Conservation (phyloP, 2,113 vertebrate species). For the Apus apus region DNA sequence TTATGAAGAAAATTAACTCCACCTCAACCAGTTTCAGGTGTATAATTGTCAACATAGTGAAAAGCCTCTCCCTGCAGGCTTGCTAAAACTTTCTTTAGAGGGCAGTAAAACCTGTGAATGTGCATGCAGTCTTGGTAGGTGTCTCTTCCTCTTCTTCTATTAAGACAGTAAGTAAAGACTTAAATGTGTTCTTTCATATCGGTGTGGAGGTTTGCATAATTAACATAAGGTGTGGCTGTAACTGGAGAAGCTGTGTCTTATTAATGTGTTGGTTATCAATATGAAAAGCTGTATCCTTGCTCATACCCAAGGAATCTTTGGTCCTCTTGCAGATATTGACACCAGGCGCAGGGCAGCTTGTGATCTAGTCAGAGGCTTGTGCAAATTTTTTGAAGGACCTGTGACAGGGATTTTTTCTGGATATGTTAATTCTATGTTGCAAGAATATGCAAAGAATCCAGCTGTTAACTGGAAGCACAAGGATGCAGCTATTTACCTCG, state of each 20-base stretch:
- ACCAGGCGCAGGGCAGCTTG: constrained; percentile 96
- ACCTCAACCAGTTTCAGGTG: background rate
- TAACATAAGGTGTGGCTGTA: background rate
- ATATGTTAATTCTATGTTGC: constrained; percentile 96
- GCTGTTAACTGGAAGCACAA: constrained; percentile 97
- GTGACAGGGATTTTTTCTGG: constrained; percentile 98
- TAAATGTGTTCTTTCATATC: background rate
- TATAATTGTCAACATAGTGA: background rate
- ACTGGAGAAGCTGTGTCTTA: background rate
- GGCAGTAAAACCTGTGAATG: background rate
- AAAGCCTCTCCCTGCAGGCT: background rate
- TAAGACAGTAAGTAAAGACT: background rate
- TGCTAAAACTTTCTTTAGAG: background rate
- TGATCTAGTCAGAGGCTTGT: constrained; percentile 94
- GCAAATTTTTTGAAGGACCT: constrained; percentile 95
- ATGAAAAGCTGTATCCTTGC: background rate
- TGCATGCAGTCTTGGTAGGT: rapidly evolving
- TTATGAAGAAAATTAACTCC: background rate
- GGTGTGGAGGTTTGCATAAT: background rate
- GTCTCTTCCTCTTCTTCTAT: background rate
- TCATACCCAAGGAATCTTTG: background rate
- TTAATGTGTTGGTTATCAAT: background rate
- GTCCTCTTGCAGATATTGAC: constrained; percentile 87
- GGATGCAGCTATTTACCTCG: constrained; percentile 97
- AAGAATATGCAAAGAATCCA: constrained; percentile 94